Conservation (phyloP, 2,888 invertebrate species). For the Ditylenchus weischeri region DNA sequence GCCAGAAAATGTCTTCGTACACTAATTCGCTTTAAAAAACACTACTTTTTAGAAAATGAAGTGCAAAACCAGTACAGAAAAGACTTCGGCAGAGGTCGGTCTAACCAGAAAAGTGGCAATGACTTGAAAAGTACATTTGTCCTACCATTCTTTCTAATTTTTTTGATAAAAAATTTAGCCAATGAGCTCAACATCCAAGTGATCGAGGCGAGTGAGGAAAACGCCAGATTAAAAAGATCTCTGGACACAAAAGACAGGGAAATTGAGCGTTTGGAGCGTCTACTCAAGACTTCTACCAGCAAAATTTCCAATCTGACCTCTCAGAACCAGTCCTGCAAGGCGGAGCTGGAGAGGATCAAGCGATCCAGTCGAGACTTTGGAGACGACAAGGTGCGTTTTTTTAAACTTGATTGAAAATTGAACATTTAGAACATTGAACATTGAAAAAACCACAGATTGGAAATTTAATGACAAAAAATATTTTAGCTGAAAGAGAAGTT, state of each 20-base stretch:
- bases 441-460: too few species aligned
- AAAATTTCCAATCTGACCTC: constrained; percentile 6
- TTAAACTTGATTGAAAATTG: too few species aligned
- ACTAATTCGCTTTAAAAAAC: not conserved
- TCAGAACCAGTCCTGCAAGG: constrained; percentile 9
- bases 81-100: too few species aligned
- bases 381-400: not conserved
- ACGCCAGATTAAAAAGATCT: constrained; percentile 8
- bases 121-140: not conserved
- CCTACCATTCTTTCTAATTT: not conserved
- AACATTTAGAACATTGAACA: too few species aligned
- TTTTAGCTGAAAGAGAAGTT: constrained; percentile 22
- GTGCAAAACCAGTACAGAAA: not conserved
- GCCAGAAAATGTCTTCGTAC: not conserved
- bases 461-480: not conserved
- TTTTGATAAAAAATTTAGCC: too few species aligned
- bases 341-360: constrained; percentile 16
- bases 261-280: constrained; percentile 18
- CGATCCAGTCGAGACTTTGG: not conserved
- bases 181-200: constrained; percentile 15
- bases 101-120: not conserved
- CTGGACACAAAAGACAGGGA: constrained; percentile 14
- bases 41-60: not conserved
- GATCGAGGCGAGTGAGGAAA: constrained; percentile 23
- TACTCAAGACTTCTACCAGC: constrained; percentile 10